phyloP scores from a whole-genome alignment of 2,113 vertebrate genomes.

The Myiozetetes cayanensis region DNA sequence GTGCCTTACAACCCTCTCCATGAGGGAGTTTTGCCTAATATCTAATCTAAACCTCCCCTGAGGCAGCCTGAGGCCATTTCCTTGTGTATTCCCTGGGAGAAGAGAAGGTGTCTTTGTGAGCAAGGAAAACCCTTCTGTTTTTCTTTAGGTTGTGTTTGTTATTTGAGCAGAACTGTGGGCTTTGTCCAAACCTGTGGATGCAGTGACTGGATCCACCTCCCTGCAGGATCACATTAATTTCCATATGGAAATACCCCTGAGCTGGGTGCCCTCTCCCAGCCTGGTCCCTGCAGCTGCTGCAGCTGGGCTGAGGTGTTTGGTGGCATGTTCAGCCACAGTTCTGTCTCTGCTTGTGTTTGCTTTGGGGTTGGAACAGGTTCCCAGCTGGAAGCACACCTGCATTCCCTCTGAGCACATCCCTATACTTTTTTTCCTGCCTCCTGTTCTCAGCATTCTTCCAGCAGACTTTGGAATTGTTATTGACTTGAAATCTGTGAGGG shows the following conservation, averaged over 20 bases:
- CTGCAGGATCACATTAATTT: neutral
- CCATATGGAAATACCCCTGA: neutral
- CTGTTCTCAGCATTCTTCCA: neutral
- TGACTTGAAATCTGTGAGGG: neutral
- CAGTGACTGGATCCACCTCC: neutral
- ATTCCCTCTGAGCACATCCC: neutral
- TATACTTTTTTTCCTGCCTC: neutral
- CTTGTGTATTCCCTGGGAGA: neutral
- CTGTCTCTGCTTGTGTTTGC: neutral
- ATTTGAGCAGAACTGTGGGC: neutral
- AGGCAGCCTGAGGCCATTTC: neutral
- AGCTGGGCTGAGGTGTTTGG: fast-evolving
- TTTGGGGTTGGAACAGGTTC: neutral
- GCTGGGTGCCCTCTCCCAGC: neutral
- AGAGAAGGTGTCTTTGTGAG: neutral
- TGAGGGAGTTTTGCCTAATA: neutral
- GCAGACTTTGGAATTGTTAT: neutral
- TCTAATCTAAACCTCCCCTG: neutral
- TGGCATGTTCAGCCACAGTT: neutral
- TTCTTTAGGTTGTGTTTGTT: neutral
- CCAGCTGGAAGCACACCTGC: neutral
- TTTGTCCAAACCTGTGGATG: neutral
- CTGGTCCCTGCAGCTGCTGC: neutral
- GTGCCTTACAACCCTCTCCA: no score
- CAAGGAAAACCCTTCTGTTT: neutral